phyloP scores from a whole-genome alignment of 2,113 vertebrate genomes.

The Cathartes aura region DNA sequence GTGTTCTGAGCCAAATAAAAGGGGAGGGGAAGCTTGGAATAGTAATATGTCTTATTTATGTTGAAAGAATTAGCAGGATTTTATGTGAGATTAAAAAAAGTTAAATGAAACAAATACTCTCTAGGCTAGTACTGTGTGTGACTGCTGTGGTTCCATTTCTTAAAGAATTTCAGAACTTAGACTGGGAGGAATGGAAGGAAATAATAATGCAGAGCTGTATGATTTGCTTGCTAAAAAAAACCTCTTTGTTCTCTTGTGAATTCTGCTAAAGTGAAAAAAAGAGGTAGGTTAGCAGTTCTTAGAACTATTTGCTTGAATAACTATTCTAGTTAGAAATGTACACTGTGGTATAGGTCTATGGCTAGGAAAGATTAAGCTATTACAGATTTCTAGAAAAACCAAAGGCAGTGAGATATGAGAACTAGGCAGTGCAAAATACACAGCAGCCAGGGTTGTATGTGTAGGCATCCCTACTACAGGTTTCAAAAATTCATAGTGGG shows the following conservation, averaged over 20 bases:
- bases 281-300: not conserved
- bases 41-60: not conserved
- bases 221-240: not conserved
- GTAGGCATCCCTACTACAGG: not conserved
- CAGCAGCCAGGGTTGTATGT: not conserved
- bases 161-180: not conserved
- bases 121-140: not conserved
- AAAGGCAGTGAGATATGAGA: not conserved
- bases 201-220: not conserved
- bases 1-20: slow-evolving; percentile 43
- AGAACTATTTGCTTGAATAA: not conserved
- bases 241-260: not conserved
- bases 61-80: not conserved
- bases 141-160: not conserved
- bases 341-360: not conserved
- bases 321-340: not conserved
- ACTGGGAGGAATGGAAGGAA: not conserved
- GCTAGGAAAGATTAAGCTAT: not conserved
- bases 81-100: not conserved
- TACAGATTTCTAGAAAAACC: not conserved
- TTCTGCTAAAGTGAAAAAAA: not conserved
- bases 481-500: not conserved
- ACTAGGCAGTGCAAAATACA: not conserved
- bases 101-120: not conserved
- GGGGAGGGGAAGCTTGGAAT: not conserved